Conservation (phyloP, 2,797 vertebrate species). For the Enoplosus armatus region DNA sequence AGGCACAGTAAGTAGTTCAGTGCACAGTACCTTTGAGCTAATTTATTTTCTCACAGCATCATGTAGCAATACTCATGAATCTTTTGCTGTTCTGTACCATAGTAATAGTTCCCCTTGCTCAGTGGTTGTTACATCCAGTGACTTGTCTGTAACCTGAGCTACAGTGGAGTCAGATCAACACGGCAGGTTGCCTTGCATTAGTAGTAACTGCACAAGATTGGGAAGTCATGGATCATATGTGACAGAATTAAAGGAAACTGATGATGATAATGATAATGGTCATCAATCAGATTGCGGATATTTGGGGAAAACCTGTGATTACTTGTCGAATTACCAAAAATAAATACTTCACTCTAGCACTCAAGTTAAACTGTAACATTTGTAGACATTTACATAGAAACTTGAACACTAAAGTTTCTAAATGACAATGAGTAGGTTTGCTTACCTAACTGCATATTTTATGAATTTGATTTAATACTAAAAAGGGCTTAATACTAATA, state of each 20-base stretch:
- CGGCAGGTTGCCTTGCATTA: constrained; percentile 7
- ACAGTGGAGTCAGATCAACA: constrained; percentile 22
- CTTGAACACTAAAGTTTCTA: neutral
- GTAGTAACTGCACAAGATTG: constrained; percentile 21
- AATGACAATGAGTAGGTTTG: neutral
- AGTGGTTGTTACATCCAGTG: constrained; percentile 6
- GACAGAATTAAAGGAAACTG: neutral
- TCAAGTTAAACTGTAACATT: constrained; percentile 6
- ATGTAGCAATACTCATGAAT: constrained; percentile 66
- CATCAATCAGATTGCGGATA: neutral
- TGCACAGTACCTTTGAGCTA: constrained; percentile 17
- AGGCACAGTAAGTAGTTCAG: constrained; percentile 37
- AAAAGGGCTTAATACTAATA: neutral
- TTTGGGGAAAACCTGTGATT: neutral
- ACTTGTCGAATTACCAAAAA: constrained; percentile 7
- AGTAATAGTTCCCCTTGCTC: neutral
- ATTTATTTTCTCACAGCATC: constrained; percentile 57
- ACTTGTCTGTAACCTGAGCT: constrained; percentile 22
- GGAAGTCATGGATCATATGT: neutral
- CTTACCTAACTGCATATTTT: neutral
- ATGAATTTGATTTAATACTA: neutral
- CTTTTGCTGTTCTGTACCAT: constrained; percentile 26
- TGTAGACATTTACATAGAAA: neutral
- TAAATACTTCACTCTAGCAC: no score
- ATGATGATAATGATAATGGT: neutral